These are phyloP conservation scores for Synanthedon tipuliformis DNA, from an alignment of 2,888 invertebrate genomes.

Conservation along the genomic window DNA sequence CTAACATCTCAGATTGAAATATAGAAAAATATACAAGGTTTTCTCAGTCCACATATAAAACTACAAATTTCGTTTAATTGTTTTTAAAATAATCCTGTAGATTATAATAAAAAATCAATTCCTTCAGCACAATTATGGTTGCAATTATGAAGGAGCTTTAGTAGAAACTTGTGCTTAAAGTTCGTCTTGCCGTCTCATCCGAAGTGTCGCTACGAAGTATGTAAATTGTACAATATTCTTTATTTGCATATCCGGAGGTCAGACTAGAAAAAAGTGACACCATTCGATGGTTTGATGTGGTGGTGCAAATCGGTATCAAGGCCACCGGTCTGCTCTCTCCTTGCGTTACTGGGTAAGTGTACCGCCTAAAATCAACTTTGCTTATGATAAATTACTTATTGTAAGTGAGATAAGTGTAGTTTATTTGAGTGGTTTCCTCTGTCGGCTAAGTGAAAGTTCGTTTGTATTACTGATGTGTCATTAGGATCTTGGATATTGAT, in stretches of 20 bases:
- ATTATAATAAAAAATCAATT: too few species aligned
- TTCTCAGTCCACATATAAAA: too few species aligned
- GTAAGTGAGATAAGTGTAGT: constrained; percentile 59
- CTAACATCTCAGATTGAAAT: too few species aligned
- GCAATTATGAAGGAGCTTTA: too few species aligned
- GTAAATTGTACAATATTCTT: constrained; percentile 3
- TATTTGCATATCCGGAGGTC: constrained; percentile 58
- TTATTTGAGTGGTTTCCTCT: constrained; percentile 58
- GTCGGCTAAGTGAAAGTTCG: constrained; percentile 58
- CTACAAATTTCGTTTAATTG: too few species aligned
- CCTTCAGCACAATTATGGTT: too few species aligned
- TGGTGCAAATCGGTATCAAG: constrained; percentile 64
- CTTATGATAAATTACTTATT: constrained; percentile 66
- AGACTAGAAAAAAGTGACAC: constrained; percentile 62
- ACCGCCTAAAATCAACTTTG: constrained; percentile 56
- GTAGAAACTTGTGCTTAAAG: too few species aligned
- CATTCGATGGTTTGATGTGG: constrained; percentile 34
- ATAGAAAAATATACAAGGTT: too few species aligned
- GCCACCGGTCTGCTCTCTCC: constrained; percentile 54
- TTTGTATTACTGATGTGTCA: constrained; percentile 16
- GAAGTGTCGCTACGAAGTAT: too few species aligned
- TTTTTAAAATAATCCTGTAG: too few species aligned
- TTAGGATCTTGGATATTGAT: constrained; percentile 42
- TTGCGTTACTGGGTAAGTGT: constrained; percentile 63
- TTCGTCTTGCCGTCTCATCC: too few species aligned